phyloP scores from a whole-genome alignment of 1,140 invertebrate genomes.

The Parasteatoda tepidariorum region DNA sequence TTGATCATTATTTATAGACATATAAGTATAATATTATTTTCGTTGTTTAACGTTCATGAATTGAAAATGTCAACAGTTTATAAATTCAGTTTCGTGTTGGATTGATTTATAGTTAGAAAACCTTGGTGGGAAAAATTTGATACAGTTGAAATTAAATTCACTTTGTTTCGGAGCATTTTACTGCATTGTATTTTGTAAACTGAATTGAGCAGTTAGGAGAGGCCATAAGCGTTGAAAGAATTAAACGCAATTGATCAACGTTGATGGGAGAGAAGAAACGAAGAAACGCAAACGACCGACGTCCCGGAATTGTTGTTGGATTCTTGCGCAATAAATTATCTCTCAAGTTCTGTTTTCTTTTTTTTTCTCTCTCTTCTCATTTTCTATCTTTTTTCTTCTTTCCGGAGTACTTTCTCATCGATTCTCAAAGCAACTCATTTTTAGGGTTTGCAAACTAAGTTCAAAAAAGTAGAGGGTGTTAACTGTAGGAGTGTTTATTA shows the following conservation, averaged over 20 bases:
- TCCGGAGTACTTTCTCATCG: not conserved
- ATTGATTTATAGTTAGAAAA: not conserved
- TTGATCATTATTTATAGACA: too few species aligned
- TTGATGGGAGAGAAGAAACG: not conserved
- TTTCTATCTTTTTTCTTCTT: not conserved
- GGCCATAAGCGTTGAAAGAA: slow-evolving; percentile 5
- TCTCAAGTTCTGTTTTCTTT: not conserved
- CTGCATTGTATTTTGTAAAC: not conserved
- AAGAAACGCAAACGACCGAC: not conserved
- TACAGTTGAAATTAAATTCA: not conserved
- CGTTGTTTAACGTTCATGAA: too few species aligned
- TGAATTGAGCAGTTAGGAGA: not conserved
- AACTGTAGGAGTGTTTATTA: slow-evolving; percentile 45
- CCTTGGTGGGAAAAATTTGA: not conserved
- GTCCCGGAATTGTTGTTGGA: slow-evolving; percentile 2
- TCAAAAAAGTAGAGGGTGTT: not conserved
- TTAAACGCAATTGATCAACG: slow-evolving; percentile 14
- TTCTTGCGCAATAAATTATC: slow-evolving; percentile 33
- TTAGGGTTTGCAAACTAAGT: slow-evolving; percentile 46
- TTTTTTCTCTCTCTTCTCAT: not conserved
- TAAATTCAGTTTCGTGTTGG: not conserved
- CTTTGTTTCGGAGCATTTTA: not conserved
- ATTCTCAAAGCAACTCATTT: slow-evolving; percentile 41
- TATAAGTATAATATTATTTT: too few species aligned
- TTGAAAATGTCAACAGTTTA: too few species aligned